phyloP scores from a whole-genome alignment of 2,888 invertebrate genomes.

The Hirtodrosophila alboralis region DNA sequence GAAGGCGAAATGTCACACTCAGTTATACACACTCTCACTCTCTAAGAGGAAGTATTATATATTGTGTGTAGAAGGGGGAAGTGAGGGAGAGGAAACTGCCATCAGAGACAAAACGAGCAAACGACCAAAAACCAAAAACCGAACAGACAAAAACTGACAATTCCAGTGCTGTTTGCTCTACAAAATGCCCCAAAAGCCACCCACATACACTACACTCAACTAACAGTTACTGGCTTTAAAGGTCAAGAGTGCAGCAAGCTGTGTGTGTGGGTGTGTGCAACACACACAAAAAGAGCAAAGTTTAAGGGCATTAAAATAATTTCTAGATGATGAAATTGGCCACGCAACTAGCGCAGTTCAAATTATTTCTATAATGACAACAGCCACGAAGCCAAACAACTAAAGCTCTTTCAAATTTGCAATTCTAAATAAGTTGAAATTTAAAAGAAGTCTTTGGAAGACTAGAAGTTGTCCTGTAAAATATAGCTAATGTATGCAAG shows the following conservation, averaged over 20 bases:
- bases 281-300: conserved; percentile 70
- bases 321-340: conserved; percentile 64
- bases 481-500: no score
- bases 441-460: no score
- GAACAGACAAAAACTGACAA: conserved; percentile 55
- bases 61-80: background rate
- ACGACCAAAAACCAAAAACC: conserved; percentile 27
- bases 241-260: conserved; percentile 75
- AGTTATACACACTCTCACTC: conserved; percentile 51
- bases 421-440: conserved; percentile 41
- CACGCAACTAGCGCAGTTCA: conserved; percentile 55
- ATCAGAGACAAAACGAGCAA: conserved; percentile 29
- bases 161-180: conserved; percentile 30
- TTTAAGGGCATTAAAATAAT: conserved; percentile 76
- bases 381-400: conserved; percentile 63
- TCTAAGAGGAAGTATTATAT: no score
- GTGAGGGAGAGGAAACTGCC: conserved; percentile 5
- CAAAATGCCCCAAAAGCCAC: conserved; percentile 22
- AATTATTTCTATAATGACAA: conserved; percentile 55
- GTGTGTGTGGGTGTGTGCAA: conserved; percentile 38
- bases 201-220: conserved; percentile 27
- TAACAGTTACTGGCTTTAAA: conserved; percentile 57
- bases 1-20: conserved; percentile 64
- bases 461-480: conserved; percentile 1
- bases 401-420: conserved; percentile 46